phyloP scores from a whole-genome alignment of 1,140 invertebrate genomes.

The Tetramorium parvispinum region DNA sequence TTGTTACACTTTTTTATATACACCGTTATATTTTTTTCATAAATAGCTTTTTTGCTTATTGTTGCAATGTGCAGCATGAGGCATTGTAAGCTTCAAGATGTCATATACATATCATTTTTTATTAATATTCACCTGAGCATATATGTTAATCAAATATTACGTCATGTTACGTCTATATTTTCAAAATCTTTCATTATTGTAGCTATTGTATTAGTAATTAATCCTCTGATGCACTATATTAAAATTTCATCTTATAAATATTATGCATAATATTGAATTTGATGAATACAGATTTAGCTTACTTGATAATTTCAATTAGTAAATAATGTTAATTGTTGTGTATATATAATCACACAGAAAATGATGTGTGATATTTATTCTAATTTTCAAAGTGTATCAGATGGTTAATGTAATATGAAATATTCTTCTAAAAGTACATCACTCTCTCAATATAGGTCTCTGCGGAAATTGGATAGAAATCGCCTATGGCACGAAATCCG shows the following conservation, averaged over 20 bases:
- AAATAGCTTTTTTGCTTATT: slow-evolving; percentile 30
- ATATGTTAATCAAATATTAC: slow-evolving; percentile 24
- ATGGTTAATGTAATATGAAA: slow-evolving; percentile 15
- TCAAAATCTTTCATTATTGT: slow-evolving; percentile 15
- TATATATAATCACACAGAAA: not conserved
- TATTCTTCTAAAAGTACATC: not conserved
- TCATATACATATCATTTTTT: slow-evolving; percentile 24
- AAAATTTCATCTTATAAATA: slow-evolving; percentile 22
- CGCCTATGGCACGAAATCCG: slow-evolving; percentile 98
- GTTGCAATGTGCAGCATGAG: slow-evolving; percentile 52
- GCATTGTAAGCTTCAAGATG: slow-evolving; percentile 27
- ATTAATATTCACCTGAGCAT: slow-evolving; percentile 28
- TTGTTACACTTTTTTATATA: not conserved
- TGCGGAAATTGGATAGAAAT: slow-evolving; percentile 99
- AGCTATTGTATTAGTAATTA: slow-evolving; percentile 8
- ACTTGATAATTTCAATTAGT: not conserved
- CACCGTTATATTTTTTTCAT: slow-evolving; percentile 10
- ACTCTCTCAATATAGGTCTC: slow-evolving; percentile 88
- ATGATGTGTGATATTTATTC: not conserved
- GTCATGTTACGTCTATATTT: slow-evolving; percentile 27
- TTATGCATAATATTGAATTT: not conserved
- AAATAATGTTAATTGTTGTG: not conserved
- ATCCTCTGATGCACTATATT: slow-evolving; percentile 33
- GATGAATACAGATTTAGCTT: not conserved
- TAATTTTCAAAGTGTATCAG: slow-evolving; percentile 32